Evolutionary conservation across 2,113 vertebrate species (phyloP), one percentile per base, ranked within the genome.

Genomic region (Thomomys bottae): DNA sequence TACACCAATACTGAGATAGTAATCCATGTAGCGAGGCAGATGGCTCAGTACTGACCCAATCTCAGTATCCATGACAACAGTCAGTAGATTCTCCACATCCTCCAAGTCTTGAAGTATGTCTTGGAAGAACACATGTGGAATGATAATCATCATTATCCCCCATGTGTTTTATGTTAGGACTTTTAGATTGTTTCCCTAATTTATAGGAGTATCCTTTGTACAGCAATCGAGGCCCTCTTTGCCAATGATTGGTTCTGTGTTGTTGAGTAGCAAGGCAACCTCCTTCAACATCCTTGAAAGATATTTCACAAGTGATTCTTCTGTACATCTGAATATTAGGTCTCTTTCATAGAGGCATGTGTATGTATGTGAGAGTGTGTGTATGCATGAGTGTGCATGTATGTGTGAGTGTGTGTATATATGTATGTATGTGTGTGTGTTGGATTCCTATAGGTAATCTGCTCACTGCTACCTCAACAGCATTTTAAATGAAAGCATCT

Each of bases 221-320:
- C 8, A 73, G 70, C 40, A 70, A 32, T 54, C 38, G 42, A 80
- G 66, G n/a, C 61, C 10, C 38, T 3, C 6, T 42, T 14, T 28
- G 8, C 4, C 8, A 23, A 12, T 66, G 40, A 80, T 36, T 66
- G 15, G 78, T 76, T 91, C 63, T 59, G 72, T 79, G 67, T 83
- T 87, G 63, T 80, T 77, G 71, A 67, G 57, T 85, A 77, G 63
- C 84, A 92, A 94, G 32, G 45, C 30, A 83, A 59, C 68, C 14
- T 82, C 57, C 61, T 72, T 84, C 5, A 40, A 14, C 66, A 85
- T 63, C 49, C 12, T 85, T 85, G 14, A 75, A 8, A 88, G 85
- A n/a, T 73, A 42, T 82, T 73, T 80, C 32, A 75, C 45, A 75
- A 34, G 76, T 49, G 76, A 0, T 87, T 45, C 49, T 80, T 75